phyloP scores from a whole-genome alignment of 2,888 invertebrate genomes.

The Dascillus cervinus region DNA sequence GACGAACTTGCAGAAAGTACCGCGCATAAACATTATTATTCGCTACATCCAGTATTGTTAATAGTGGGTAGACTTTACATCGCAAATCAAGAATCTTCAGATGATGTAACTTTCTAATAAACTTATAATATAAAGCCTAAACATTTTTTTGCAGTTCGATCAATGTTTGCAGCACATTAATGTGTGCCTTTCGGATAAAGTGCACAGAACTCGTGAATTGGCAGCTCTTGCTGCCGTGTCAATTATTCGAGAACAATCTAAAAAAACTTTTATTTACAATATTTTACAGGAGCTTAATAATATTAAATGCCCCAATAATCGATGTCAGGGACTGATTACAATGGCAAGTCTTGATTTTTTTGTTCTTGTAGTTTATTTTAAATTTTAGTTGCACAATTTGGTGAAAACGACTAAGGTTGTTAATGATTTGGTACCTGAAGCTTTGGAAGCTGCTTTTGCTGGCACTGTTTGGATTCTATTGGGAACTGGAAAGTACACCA shows the following conservation, averaged over 20 bases:
- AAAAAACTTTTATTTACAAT: slow-evolving; percentile 11
- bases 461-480: slow-evolving; percentile 26
- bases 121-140: slow-evolving; percentile 3
- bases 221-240: slow-evolving; percentile 64
- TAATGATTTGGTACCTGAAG: no score
- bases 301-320: slow-evolving; percentile 45
- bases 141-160: slow-evolving; percentile 46
- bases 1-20: slow-evolving; percentile 30
- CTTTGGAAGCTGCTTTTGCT: no score
- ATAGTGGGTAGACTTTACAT: slow-evolving; percentile 73
- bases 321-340: slow-evolving; percentile 60
- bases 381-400: slow-evolving; percentile 2
- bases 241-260: slow-evolving; percentile 42
- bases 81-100: slow-evolving; percentile 42
- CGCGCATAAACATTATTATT: slow-evolving; percentile 46
- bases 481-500: slow-evolving; percentile 23
- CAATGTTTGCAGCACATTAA: slow-evolving; percentile 59
- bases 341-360: no score
- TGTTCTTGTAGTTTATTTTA: background rate
- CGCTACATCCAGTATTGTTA: slow-evolving; percentile 69
- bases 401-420: slow-evolving; percentile 1
- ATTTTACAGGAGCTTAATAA: slow-evolving; percentile 11
- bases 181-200: slow-evolving; percentile 56
- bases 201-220: slow-evolving; percentile 62
- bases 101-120: slow-evolving; percentile 5